Percentiles rank a stretch among this genome's conserved stretches.
Evolutionary conservation across 2,888 invertebrate genomes (phyloP).

Genomic region (Nezara viridula): DNA sequence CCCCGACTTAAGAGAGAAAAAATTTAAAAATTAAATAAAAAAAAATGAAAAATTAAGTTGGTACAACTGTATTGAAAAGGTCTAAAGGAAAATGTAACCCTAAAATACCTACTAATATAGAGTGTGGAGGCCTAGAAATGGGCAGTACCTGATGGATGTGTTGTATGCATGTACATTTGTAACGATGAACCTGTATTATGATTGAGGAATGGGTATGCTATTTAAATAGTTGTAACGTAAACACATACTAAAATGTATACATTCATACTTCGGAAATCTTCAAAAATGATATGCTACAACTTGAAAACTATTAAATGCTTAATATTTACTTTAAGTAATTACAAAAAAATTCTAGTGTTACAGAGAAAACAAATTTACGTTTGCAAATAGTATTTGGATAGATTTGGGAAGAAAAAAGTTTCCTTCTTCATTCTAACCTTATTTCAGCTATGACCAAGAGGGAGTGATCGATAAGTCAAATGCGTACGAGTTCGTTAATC

Average conservation of each 20-base stretch:
- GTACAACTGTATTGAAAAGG: not conserved
- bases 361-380: not conserved
- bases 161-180: not conserved
- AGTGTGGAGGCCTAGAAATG: not conserved
- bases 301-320: not conserved
- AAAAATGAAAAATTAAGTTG: slow-evolving; percentile 6
- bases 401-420: not conserved
- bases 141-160: not conserved
- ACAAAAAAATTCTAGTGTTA: not conserved
- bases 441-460: not conserved
- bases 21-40: not conserved
- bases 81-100: not conserved
- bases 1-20: not conserved
- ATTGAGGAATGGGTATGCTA: not conserved
- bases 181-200: not conserved
- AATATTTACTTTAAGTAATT: not conserved
- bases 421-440: not conserved
- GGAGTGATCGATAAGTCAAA: not conserved
- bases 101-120: not conserved
- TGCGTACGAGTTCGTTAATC: not conserved
- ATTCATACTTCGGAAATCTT: not conserved
- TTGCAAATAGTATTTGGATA: not conserved
- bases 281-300: not conserved
- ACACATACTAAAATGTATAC: not conserved
- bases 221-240: not conserved